phyloP scores from a whole-genome alignment of 2,797 vertebrate genomes.

The Microhierax caerulescens region DNA sequence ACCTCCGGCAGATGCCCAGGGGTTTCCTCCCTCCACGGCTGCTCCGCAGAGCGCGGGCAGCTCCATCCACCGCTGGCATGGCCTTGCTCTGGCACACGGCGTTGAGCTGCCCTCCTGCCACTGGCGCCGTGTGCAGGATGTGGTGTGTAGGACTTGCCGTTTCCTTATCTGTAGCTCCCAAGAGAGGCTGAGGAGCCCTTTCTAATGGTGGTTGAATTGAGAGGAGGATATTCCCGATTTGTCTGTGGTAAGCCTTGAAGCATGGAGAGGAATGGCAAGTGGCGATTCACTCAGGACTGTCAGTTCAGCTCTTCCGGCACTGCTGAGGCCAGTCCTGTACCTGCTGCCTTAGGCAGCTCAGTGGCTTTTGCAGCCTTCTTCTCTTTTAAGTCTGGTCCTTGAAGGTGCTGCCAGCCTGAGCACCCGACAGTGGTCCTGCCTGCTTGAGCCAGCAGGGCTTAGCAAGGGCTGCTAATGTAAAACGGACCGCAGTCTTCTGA shows the following conservation, averaged over 20 bases:
- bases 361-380: not conserved
- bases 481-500: not conserved
- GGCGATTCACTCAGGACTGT: not conserved
- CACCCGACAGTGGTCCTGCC: not conserved
- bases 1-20: not conserved
- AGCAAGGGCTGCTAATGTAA: not conserved
- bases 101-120: not conserved
- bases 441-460: not conserved
- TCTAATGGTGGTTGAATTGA: not conserved
- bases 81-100: not conserved
- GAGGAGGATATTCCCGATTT: not conserved
- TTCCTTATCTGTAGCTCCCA: not conserved
- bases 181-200: not conserved
- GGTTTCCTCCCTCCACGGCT: not conserved
- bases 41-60: not conserved
- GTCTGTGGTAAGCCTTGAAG: not conserved
- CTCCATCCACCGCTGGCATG: rapidly evolving
- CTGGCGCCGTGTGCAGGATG: rapidly evolving
- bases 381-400: not conserved
- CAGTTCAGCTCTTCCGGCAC: not conserved
- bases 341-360: not conserved
- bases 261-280: not conserved
- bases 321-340: not conserved
- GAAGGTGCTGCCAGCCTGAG: not conserved
- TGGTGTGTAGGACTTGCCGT: rapidly evolving